These are phyloP conservation scores for Rotaria macrura DNA, from an alignment of 2,888 invertebrate genomes.

Conservation along the genomic window DNA sequence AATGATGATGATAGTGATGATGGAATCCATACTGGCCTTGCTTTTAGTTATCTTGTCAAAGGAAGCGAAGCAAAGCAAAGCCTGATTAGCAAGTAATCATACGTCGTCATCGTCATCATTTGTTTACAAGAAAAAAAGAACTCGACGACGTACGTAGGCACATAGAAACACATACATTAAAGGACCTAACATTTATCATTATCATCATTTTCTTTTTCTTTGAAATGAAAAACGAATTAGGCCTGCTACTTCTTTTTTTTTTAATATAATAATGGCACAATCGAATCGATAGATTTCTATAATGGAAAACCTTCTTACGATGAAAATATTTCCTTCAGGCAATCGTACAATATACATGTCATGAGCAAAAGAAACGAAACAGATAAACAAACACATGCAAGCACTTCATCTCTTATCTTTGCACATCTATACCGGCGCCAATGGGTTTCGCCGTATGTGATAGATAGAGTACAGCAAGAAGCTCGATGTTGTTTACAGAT, in stretches of 20 bases:
- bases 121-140: not conserved
- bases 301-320: not conserved
- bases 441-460: not conserved
- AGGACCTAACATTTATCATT: not conserved
- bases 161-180: not conserved
- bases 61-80: not conserved
- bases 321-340: not conserved
- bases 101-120: not conserved
- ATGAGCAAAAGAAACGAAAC: not conserved
- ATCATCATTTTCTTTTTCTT: not conserved
- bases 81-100: not conserved
- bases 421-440: not conserved
- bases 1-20: not conserved
- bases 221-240: not conserved
- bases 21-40: not conserved
- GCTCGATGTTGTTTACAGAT: constrained; percentile 8
- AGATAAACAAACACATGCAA: not conserved
- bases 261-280: not conserved
- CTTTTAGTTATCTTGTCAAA: not conserved
- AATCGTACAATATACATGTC: not conserved
- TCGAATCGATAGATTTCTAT: not conserved
- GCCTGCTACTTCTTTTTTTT: not conserved
- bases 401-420: not conserved
- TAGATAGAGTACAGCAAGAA: not conserved
- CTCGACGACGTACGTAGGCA: not conserved